These are phyloP conservation scores for Clunio marinus DNA, from an alignment of 2,888 invertebrate genomes.

Conservation along the genomic window DNA sequence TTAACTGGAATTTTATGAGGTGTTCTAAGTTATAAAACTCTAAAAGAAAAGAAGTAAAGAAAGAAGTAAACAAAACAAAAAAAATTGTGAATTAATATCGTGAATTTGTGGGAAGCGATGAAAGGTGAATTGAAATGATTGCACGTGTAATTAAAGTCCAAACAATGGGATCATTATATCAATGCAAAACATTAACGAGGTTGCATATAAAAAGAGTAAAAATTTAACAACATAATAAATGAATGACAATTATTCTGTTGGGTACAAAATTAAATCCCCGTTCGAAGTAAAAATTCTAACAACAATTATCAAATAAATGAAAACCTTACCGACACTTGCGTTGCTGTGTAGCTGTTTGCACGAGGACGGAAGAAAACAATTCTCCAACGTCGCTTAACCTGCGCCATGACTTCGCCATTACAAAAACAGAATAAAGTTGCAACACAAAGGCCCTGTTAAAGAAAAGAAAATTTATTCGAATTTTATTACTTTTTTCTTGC, in stretches of 20 bases:
- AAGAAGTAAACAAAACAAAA: conserved; percentile 1
- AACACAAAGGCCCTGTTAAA: conserved; percentile 78
- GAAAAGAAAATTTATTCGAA: no score
- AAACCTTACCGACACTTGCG: conserved; percentile 73
- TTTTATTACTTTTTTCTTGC: no score
- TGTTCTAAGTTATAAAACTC: conserved; percentile 23
- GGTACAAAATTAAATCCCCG: no score
- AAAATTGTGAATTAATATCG: neutral
- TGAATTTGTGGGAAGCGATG: neutral
- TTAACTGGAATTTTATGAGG: neutral
- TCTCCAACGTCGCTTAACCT: conserved; percentile 77
- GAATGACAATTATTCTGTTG: no score
- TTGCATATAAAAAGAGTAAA: no score
- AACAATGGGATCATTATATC: no score
- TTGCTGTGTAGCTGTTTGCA: conserved; percentile 79
- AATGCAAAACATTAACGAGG: no score
- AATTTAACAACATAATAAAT: no score
- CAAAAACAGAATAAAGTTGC: conserved; percentile 90
- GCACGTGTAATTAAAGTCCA: no score
- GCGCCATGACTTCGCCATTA: conserved; percentile 90
- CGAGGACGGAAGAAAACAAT: conserved; percentile 68
- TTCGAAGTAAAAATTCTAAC: no score
- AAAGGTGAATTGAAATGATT: no score
- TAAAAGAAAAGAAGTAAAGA: neutral
- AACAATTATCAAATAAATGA: no score